Base-by-base conservation (phyloP, 2,888 invertebrate species). In the Pilophorus perplexus region DNA sequence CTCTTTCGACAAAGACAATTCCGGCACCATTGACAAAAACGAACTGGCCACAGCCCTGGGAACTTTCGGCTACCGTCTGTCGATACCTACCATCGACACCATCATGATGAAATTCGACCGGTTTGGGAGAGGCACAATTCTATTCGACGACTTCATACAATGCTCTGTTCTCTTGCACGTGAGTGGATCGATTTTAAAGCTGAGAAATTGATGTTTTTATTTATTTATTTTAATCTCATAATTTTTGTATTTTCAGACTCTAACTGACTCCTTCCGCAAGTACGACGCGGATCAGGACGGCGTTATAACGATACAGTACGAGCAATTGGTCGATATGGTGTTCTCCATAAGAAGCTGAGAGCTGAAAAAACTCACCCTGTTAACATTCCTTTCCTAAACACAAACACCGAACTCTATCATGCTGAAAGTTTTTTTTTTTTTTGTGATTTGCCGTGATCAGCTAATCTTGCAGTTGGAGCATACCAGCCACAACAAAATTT, bases 121-220 rank as follows among this genome's bases (percentile, higher is more conserved):
- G 71, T 88, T 86, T 74, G 94, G 94, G n/a, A 81, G 83, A 59
- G 93, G 93, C 28, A 90, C 89, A 5, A 91, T 99, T 73, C 84
- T 93, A 62, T 99, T 99, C 79, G 98, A 99, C 80, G 98, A 99
- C 78, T 98, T 98, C 77, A 97, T 98, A 72, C 97, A 97, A 77
- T 93, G 94, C 76, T 95, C 94, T 77, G 86, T 97, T 70, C 88
- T 91, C 62, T 80, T 96, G 75, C 90, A 94, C 81, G 94, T 94
- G 82, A 89, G 90, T 85, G 75, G 72, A 22, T 23, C 18, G 18
- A 5, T 46, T 33, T 42, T 68, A 20, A 59, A 10, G 44, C 33
- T n/a, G 6, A 33, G 12, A 33, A 33, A 33, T 33, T 33, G 33
- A n/a, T n/a, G n/a, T n/a, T n/a, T n/a, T 33, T 33, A 25, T 66